These are phyloP conservation scores for Excalfactoria chinensis DNA, from an alignment of 2,113 vertebrate genomes.

Conservation along the genomic window DNA sequence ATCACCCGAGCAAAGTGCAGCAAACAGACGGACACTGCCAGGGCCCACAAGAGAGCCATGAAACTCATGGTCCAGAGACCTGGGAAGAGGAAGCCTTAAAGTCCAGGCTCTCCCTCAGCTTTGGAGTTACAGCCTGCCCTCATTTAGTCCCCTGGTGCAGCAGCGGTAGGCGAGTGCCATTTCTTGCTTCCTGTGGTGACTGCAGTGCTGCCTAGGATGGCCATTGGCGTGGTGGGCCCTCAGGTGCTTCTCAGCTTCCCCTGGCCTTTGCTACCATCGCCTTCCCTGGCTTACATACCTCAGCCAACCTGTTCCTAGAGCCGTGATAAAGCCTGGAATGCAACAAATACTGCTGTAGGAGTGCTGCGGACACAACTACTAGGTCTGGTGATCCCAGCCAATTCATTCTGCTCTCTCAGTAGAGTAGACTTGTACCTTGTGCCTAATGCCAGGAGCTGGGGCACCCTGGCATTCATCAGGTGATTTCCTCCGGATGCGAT, in stretches of 20 bases:
- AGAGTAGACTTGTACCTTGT: neutral
- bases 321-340: neutral
- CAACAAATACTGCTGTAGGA: neutral
- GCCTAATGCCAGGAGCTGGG: constrained; percentile 2
- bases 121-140: constrained; percentile 4
- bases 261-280: neutral
- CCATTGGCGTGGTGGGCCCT: neutral
- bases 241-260: neutral
- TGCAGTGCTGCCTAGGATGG: neutral
- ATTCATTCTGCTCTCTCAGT: neutral
- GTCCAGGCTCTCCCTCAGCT: constrained; percentile 21
- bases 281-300: neutral
- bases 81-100: constrained; percentile 40
- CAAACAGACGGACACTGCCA: neutral
- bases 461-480: constrained; percentile 12
- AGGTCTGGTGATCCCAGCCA: constrained; percentile 12
- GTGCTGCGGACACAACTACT: neutral
- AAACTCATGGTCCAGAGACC: constrained; percentile 4
- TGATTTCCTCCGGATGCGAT: neutral
- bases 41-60: neutral
- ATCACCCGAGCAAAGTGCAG: constrained; percentile 14
- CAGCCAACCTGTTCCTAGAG: constrained; percentile 3
- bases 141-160: neutral
- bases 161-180: neutral
- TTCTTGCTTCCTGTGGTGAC: constrained; percentile 25